A percentile compares a stretch with the other conserved stretches of the same genome.
Evolutionary conservation across 2,113 vertebrate genomes (phyloP).

Genomic region (Circaetus gallicus): DNA sequence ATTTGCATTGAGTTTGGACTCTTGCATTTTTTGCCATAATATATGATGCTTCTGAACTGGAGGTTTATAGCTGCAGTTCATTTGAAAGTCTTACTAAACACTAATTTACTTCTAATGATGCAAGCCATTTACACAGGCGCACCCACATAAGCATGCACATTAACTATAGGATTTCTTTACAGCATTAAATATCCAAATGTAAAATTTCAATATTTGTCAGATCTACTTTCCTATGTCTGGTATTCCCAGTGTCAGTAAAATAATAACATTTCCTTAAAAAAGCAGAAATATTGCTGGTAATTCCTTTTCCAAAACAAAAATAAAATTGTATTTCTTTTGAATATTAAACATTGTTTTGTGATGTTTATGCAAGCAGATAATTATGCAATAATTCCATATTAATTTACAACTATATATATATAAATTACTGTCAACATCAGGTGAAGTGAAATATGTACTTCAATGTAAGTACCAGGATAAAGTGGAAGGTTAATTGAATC

Average conservation of each 20-base stretch:
- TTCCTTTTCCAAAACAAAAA: background rate
- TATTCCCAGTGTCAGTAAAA: background rate
- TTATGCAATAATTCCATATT: background rate
- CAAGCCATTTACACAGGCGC: background rate
- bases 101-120: background rate
- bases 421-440: background rate
- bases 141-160: background rate
- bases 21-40: conserved; percentile 3
- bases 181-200: background rate
- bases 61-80: background rate
- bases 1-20: background rate
- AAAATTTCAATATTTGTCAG: background rate
- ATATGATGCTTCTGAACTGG: conserved; percentile 13
- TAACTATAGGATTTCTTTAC: background rate
- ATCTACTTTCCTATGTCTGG: background rate
- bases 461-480: background rate
- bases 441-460: background rate
- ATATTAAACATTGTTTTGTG: background rate
- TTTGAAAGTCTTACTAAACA: conserved; percentile 41
- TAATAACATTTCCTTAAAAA: background rate
- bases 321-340: background rate
- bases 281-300: background rate
- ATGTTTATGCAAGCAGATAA: background rate
- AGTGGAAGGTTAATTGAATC: background rate
- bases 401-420: background rate